Conservation (phyloP, 2,797 vertebrate genomes). For the Limosa lapponica region DNA sequence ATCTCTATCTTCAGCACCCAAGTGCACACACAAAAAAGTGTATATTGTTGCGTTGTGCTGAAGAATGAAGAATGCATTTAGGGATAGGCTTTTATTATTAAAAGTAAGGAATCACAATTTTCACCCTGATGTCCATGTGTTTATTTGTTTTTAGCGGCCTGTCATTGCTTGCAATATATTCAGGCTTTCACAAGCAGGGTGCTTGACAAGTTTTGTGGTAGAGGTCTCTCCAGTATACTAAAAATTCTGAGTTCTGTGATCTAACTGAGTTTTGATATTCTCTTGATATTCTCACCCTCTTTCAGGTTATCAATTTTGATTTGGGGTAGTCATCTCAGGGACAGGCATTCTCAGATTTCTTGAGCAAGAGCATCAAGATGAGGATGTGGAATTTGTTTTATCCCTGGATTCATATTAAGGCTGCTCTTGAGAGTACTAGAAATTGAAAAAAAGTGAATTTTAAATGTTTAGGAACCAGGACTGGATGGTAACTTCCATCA, state of each 20-base stretch:
- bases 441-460: not conserved
- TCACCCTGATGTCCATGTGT: constrained; percentile 38
- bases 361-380: not conserved
- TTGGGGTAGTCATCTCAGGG: not conserved
- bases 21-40: not conserved
- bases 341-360: not conserved
- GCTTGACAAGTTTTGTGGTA: not conserved
- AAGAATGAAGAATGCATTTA: constrained; percentile 64
- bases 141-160: constrained; percentile 30
- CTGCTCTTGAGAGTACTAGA: not conserved
- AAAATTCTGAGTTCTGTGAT: not conserved
- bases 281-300: not conserved
- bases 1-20: constrained; percentile 40
- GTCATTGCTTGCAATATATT: constrained; percentile 16
- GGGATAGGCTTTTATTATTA: constrained; percentile 66
- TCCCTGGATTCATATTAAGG: not conserved
- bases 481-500: not conserved
- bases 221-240: not conserved
- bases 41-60: constrained; percentile 30
- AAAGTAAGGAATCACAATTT: constrained; percentile 35
- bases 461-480: not conserved
- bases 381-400: not conserved
- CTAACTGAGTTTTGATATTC: not conserved
- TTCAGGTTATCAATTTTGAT: not conserved
- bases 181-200: not conserved